Evolutionary conservation across 2,888 invertebrate species (phyloP).

Genomic region (Eumerus sabulonum): DNA sequence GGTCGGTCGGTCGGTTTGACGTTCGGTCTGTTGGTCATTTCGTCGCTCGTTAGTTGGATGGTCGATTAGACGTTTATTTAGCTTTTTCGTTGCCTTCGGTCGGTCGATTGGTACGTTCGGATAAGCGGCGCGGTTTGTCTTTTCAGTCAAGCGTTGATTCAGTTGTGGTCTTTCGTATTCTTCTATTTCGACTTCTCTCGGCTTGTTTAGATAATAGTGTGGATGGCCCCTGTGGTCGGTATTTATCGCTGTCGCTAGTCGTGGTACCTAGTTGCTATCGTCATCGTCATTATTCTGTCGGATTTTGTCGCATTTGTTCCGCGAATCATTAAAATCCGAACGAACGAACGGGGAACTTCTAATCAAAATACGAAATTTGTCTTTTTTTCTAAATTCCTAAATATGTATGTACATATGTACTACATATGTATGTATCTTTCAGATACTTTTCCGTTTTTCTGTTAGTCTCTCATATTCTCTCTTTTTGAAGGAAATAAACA

Average conservation of each 20-base stretch:
- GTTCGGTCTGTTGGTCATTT: conserved; percentile 55
- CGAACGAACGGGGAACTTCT: conserved; percentile 22
- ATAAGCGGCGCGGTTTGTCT: conserved; percentile 2
- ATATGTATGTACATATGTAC: no score
- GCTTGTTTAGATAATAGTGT: no score
- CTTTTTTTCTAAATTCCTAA: conserved; percentile 2
- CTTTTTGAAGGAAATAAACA: conserved; percentile 21
- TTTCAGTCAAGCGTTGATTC: conserved; percentile 70
- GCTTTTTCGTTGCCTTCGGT: no score
- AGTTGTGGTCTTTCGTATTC: conserved; percentile 62
- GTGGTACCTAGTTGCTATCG: conserved; percentile 47
- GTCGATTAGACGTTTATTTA: no score
- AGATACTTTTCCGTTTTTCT: conserved; percentile 37
- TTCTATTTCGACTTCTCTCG: no score
- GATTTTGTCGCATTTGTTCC: conserved; percentile 26
- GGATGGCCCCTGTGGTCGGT: no score
- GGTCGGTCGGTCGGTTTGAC: conserved; percentile 53
- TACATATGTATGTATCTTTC: no score
- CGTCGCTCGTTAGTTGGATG: conserved; percentile 52
- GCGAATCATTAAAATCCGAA: conserved; percentile 27
- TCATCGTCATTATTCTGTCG: conserved; percentile 24
- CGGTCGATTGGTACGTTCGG: no score
- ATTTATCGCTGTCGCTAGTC: no score
- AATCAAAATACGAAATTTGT: conserved; percentile 16
- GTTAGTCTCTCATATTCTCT: neutral